These are phyloP conservation scores for Cephus rjabovi DNA, from an alignment of 2,888 invertebrate genomes.

Conservation along the genomic window DNA sequence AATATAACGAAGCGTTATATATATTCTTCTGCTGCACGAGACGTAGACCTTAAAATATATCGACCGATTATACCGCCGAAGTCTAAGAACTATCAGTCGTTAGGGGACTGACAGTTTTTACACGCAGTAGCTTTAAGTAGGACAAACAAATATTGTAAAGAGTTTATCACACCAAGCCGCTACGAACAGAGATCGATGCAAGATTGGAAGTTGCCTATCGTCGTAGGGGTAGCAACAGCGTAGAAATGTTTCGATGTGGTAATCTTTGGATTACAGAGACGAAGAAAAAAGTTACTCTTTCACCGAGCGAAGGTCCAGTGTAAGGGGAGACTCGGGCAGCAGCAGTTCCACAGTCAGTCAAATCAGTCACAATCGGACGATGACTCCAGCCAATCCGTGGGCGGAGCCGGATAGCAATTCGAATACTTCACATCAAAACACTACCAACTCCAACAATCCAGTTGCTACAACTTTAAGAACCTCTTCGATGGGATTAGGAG, in stretches of 20 bases:
- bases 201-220: not conserved
- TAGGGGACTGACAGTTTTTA: not conserved
- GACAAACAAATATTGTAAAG: not conserved
- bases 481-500: conserved; percentile 34
- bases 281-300: conserved; percentile 83
- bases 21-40: not conserved
- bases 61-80: not conserved
- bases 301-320: conserved; percentile 89
- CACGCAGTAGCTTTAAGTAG: not conserved
- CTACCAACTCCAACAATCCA: conserved; percentile 42
- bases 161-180: not conserved
- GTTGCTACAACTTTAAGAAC: conserved; percentile 62
- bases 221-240: not conserved
- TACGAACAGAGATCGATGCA: not conserved
- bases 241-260: not conserved
- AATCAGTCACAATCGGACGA: conserved; percentile 63
- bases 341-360: conserved; percentile 53
- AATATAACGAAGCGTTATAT: not conserved
- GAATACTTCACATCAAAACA: conserved; percentile 54
- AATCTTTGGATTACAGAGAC: conserved; percentile 70
- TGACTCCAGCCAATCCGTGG: conserved; percentile 62
- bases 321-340: conserved; percentile 71
- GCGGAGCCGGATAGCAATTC: conserved; percentile 62
- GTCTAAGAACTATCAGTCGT: not conserved
- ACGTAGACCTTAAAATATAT: not conserved